Evolutionary conservation across 1,140 invertebrate genomes (phyloP).

Genomic region (Telenomus remus): DNA sequence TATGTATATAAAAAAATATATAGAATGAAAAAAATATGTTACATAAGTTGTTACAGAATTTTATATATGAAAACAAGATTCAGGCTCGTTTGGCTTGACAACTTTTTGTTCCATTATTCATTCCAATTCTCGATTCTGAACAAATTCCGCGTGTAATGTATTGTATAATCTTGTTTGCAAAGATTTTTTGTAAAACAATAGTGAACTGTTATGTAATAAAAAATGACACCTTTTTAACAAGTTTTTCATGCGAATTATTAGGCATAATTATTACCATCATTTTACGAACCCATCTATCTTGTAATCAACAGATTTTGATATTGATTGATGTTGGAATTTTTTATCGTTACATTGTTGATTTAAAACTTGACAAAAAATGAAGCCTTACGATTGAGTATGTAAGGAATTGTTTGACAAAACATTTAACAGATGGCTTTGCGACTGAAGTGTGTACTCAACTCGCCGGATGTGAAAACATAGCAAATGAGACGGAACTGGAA

Average conservation of each 20-base stretch:
- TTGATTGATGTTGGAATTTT: too few relatives aligned
- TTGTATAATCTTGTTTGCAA: conserved; percentile 48
- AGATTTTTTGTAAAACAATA: conserved; percentile 40
- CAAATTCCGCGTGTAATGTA: conserved; percentile 54
- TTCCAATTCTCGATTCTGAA: conserved; percentile 44
- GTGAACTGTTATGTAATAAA: conserved; percentile 54
- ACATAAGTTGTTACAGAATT: conserved; percentile 46
- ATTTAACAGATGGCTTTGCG: conserved; percentile 30
- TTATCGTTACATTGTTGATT: too few relatives aligned
- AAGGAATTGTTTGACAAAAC: conserved; percentile 2
- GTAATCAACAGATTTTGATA: too few relatives aligned
- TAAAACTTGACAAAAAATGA: neutral
- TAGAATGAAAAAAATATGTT: conserved; percentile 29
- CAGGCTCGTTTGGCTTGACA: conserved; percentile 13
- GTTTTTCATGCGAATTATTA: conserved; percentile 28
- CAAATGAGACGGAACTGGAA: conserved; percentile 46
- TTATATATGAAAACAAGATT: conserved; percentile 30
- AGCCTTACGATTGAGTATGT: neutral
- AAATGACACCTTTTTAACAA: conserved; percentile 39
- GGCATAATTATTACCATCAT: too few relatives aligned
- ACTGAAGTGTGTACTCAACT: conserved; percentile 7
- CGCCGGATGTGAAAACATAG: conserved; percentile 42
- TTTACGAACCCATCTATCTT: too few relatives aligned
- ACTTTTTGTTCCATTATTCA: conserved; percentile 55
- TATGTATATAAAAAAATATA: too few relatives aligned